These are phyloP conservation scores for Drosophila birchii DNA, from an alignment of 2,888 invertebrate genomes.

Conservation along the genomic window DNA sequence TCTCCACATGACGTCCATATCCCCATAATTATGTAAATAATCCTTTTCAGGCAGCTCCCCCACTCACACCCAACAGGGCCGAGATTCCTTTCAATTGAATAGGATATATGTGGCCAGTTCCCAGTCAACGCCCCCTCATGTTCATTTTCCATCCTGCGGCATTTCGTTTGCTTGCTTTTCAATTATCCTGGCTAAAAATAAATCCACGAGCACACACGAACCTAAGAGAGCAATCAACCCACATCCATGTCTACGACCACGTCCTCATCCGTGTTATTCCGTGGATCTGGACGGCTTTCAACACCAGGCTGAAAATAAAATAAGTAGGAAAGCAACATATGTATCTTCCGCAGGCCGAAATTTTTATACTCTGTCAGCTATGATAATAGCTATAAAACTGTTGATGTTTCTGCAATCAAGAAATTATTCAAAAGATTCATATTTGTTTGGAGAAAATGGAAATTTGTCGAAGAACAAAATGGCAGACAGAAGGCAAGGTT, in stretches of 20 bases:
- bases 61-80: conserved; percentile 7
- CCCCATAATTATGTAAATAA: conserved; percentile 55
- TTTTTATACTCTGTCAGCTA: neutral
- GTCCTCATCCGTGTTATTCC: conserved; percentile 7
- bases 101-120: conserved; percentile 38
- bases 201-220: conserved; percentile 27
- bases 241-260: conserved; percentile 4
- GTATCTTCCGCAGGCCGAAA: neutral
- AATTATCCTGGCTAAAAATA: conserved; percentile 79
- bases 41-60: conserved; percentile 16
- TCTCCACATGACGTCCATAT: conserved; percentile 24
- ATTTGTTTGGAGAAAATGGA: too few species aligned
- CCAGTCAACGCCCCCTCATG: conserved; percentile 29
- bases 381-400: too few species aligned
- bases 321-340: neutral
- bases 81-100: conserved; percentile 59
- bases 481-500: too few species aligned
- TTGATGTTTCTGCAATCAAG: neutral
- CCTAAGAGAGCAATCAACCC: conserved; percentile 42
- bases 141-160: conserved; percentile 31
- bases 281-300: conserved; percentile 32
- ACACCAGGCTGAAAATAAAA: conserved; percentile 35
- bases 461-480: too few species aligned
- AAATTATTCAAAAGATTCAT: neutral
- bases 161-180: conserved; percentile 61